Evolutionary conservation across 2,113 vertebrate species (phyloP), one percentile per base, ranked within the genome.

Genomic region (Cavia porcellus): DNA sequence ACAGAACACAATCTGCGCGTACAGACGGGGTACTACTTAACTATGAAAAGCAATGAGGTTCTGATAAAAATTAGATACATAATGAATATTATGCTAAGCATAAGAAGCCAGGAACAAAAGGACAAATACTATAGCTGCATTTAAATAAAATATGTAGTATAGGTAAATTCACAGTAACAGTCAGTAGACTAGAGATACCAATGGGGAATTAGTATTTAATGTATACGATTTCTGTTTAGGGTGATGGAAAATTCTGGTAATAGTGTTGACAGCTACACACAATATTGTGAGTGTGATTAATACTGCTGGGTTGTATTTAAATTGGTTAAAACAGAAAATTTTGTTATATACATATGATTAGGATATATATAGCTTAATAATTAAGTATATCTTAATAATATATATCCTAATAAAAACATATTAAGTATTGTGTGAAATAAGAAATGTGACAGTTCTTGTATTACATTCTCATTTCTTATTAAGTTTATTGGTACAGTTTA

Each of bases 381-480:
- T 14, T 28, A 80, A 30, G 52, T 79, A 35, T 35, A 28, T 30
- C 17, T 79, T 47, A 28, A 42, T 74, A 74, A 74, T 38, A 74
- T 42, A 30, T 70, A 70, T n/a, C 68, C 14, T 38, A 25, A 74
- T 75, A 96, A 75, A 42, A 66, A 22, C 12, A 4, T 52, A 90
- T 87, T 4, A 59, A 92, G 30, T 88, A 24, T 1, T 55, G 85
- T 61, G 9, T 89, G 7, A 96, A 70, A 93, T 92, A 80, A 95
- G 92, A 74, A 68, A 3, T 86, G 75, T 97, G n/a, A 38, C 24
- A 82, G 32, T 90, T 19, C 25, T 57, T 89, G n/a, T 83, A 68
- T 32, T 91, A 70, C 83, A 80, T 85, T 93, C 22, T 86, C 93
- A 95, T 91, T 70, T n/a, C n/a, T 70, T 70, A 70, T 35, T 68